Evolutionary conservation across 2,113 vertebrate genomes (phyloP).

Genomic region (Bos taurus): DNA sequence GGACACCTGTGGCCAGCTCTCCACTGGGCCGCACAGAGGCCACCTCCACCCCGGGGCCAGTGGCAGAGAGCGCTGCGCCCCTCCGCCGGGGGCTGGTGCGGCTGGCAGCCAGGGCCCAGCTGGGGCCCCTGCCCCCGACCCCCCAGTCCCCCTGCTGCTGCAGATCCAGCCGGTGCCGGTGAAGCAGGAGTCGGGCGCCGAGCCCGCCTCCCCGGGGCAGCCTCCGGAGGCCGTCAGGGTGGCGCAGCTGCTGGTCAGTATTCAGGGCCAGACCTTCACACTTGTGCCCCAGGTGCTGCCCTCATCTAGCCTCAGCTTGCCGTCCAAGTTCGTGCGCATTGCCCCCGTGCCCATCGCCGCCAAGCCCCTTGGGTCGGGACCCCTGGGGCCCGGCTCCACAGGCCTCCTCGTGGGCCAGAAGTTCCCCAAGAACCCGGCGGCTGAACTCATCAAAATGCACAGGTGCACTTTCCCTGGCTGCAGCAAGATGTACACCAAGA

Average conservation of each 20-base stretch:
- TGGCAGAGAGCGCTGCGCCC: constrained; percentile 78
- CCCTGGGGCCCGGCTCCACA: constrained; percentile 81
- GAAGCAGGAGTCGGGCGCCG: constrained; percentile 86
- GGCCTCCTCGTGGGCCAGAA: constrained; percentile 89
- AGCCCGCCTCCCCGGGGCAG: constrained; percentile 78
- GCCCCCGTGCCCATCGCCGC: constrained; percentile 94
- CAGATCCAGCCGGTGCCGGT: constrained; percentile 91
- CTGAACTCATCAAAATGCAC: constrained; percentile 98
- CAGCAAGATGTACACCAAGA: constrained; percentile 98
- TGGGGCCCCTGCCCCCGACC: constrained; percentile 78
- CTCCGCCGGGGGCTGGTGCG: constrained; percentile 62
- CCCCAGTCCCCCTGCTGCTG: constrained; percentile 88
- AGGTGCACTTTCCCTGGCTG: constrained; percentile 95
- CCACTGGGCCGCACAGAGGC: constrained; percentile 80
- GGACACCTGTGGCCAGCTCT: constrained; percentile 79
- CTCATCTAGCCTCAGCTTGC: constrained; percentile 85
- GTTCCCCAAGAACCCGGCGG: constrained; percentile 91
- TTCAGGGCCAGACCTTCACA: constrained; percentile 95
- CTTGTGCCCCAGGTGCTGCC: constrained; percentile 93
- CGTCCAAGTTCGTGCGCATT: constrained; percentile 95
- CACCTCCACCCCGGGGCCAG: constrained; percentile 80
- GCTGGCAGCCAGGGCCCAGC: constrained; percentile 78
- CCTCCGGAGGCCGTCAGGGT: constrained; percentile 90
- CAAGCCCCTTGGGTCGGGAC: constrained; percentile 88
- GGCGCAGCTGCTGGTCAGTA: constrained; percentile 92